phyloP scores from a whole-genome alignment of 2,888 invertebrate species.

The Craniophora ligustri region DNA sequence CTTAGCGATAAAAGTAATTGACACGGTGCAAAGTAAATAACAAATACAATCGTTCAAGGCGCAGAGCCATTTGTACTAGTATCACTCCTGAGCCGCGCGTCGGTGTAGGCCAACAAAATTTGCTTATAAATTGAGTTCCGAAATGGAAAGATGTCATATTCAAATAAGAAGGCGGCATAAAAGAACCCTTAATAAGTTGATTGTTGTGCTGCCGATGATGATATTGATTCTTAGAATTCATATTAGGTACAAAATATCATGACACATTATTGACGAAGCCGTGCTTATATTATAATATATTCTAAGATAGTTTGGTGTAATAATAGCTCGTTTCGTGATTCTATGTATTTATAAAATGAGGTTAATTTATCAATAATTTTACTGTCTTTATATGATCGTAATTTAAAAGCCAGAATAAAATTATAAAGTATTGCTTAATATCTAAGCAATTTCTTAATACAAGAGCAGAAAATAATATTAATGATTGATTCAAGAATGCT shows the following conservation, averaged over 20 bases:
- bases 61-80: background rate
- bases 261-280: too few relatives aligned
- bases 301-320: too few relatives aligned
- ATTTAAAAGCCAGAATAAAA: too few relatives aligned
- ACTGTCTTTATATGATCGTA: too few relatives aligned
- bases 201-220: constrained; percentile 20
- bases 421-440: too few relatives aligned
- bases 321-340: too few relatives aligned
- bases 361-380: too few relatives aligned
- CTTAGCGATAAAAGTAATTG: constrained; percentile 27
- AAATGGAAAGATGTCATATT: constrained; percentile 60
- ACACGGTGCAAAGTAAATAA: constrained; percentile 18
- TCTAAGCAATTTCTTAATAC: too few relatives aligned
- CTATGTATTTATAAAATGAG: too few relatives aligned
- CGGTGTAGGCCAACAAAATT: constrained; percentile 54
- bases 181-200: constrained; percentile 56
- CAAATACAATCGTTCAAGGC: constrained; percentile 14
- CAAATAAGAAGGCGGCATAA: constrained; percentile 50
- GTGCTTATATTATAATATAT: too few relatives aligned
- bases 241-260: background rate
- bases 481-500: too few relatives aligned
- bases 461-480: too few relatives aligned
- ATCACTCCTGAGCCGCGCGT: constrained; percentile 28
- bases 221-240: constrained; percentile 7
- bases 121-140: constrained; percentile 68